These are phyloP conservation scores for Dinocampus coccinellae DNA, from an alignment of 2,888 invertebrate genomes.

Conservation along the genomic window DNA sequence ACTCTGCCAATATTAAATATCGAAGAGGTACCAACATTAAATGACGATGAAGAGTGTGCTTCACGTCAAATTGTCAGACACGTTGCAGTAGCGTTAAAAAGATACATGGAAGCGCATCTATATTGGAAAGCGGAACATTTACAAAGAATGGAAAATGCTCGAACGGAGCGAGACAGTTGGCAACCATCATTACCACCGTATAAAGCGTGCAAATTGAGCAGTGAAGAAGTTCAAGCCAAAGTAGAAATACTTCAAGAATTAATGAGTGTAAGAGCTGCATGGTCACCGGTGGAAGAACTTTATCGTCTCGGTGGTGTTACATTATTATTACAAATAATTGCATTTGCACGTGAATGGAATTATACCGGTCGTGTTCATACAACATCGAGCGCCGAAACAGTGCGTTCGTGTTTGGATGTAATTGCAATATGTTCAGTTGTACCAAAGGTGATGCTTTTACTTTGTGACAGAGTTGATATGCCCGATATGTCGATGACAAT, in stretches of 20 bases:
- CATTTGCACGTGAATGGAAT: constrained; percentile 93
- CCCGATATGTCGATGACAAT: constrained; percentile 84
- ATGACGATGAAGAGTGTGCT: constrained; percentile 92
- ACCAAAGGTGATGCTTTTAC: constrained; percentile 81
- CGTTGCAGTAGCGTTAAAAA: constrained; percentile 89
- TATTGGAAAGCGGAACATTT: constrained; percentile 82
- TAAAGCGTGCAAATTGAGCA: constrained; percentile 71
- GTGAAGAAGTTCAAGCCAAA: constrained; percentile 87
- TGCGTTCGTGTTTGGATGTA: constrained; percentile 86
- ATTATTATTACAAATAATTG: constrained; percentile 87
- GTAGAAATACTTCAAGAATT: constrained; percentile 84
- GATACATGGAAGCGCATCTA: constrained; percentile 93
- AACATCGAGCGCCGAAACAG: constrained; percentile 80
- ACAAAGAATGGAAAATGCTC: constrained; percentile 73
- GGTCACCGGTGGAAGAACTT: constrained; percentile 92
- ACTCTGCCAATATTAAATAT: constrained; percentile 87
- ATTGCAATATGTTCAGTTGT: constrained; percentile 91
- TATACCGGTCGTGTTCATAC: constrained; percentile 79
- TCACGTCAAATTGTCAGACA: constrained; percentile 92
- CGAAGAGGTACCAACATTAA: constrained; percentile 73
- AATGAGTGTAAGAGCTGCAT: constrained; percentile 81
- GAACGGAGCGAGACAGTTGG: constrained; percentile 62
- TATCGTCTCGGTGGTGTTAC: constrained; percentile 86
- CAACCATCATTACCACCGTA: constrained; percentile 68
- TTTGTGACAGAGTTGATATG: constrained; percentile 83